These are phyloP conservation scores for Dione juno DNA, from an alignment of 2,888 invertebrate genomes.

Conservation along the genomic window DNA sequence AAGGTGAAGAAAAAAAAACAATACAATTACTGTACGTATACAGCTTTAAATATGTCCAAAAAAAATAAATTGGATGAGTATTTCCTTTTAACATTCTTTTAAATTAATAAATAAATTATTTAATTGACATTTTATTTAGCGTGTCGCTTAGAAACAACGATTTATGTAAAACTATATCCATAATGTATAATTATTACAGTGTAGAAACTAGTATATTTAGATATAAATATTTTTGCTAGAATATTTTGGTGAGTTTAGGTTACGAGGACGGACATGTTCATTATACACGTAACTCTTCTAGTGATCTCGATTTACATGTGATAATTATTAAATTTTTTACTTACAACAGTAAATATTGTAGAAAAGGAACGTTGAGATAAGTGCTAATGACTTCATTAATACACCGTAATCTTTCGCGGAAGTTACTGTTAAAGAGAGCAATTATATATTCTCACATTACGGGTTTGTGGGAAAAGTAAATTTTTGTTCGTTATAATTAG, in stretches of 20 bases:
- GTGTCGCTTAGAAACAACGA: background rate
- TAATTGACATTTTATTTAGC: background rate
- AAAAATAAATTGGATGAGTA: background rate
- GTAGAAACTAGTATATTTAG: background rate
- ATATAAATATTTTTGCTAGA: slow-evolving; percentile 6
- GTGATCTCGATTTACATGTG: slow-evolving; percentile 13
- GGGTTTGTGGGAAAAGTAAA: slow-evolving; percentile 62
- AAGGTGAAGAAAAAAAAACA: background rate
- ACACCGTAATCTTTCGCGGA: slow-evolving; percentile 66
- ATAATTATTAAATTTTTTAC: slow-evolving; percentile 24
- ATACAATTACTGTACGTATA: too few relatives aligned
- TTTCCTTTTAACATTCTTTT: background rate
- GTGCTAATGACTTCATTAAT: slow-evolving; percentile 54
- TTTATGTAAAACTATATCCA: background rate
- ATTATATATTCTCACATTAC: slow-evolving; percentile 68
- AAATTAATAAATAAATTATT: slow-evolving; percentile 1
- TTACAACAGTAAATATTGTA: slow-evolving; percentile 26
- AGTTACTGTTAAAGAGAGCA: slow-evolving; percentile 68
- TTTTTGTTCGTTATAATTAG: slow-evolving; percentile 47
- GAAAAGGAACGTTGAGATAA: slow-evolving; percentile 33
- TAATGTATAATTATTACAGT: background rate
- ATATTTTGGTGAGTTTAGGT: slow-evolving; percentile 2
- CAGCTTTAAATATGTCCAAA: background rate
- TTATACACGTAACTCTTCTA: slow-evolving; percentile 11
- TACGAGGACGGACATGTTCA: background rate